Base-by-base conservation (phyloP, 1,140 invertebrate species). In the Pseudomyrmex flavicornis region DNA sequence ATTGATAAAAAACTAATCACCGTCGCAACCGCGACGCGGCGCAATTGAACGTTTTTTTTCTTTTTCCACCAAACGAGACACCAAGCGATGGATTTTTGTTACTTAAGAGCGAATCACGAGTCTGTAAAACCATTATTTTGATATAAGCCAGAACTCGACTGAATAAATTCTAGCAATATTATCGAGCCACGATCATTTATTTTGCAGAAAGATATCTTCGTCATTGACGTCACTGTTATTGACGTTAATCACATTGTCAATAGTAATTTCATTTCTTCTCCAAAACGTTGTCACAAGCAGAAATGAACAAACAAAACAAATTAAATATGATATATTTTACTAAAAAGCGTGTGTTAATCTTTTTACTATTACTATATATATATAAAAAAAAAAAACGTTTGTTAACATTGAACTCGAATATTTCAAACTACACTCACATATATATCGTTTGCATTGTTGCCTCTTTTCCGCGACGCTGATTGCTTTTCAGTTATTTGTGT, bases 1-100 rank as follows among this genome's bases (percentile, higher is more conserved):
- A 72, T 80, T 80, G 76, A 72, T 72, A 50, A 80, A 80, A 73
- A 35, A 35, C 74, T 66, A 68, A 84, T 86, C 83, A 63, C 15
- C 35, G 22, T 17, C 35, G 13, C 46, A 44, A 61, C n/a, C 22
- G 1, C 2, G 35, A 17, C 44, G 46, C 35, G 35, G 35, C 35
- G 22, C 62, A 48, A 69, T 44, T 50, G 44, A 20, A 52, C 15
- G 48, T 26, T 2, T 20, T 15, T 15, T 20, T 3, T 48, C n/a
- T 10, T 22, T 10, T 2, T 54, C 13, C 7, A 12, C 1, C 3
- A 17, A 20, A 59, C 5, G 35, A 9, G 52, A 48, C n/a, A n/a
- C n/a, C n/a, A n/a, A 48, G 48, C 15, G 15, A 35, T 15, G 35
- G 17, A 15, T 58, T 58, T 63, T 79, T 69, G 48, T 56, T 22